Conservation (phyloP, 1,140 invertebrate species). For the Oncopodura yosiiana region DNA sequence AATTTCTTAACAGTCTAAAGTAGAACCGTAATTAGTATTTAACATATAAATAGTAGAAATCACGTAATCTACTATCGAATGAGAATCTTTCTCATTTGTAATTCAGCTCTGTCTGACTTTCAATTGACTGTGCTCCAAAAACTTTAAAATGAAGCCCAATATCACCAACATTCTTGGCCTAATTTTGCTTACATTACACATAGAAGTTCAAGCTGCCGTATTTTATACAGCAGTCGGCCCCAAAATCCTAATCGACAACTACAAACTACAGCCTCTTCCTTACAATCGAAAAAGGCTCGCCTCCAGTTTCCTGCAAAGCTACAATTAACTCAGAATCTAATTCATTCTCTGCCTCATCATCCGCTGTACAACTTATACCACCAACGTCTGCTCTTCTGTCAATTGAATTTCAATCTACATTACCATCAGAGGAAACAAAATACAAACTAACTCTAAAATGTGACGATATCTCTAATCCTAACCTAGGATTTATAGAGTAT, state of each 20-base stretch:
- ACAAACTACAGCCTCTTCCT: not conserved
- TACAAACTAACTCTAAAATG: not conserved
- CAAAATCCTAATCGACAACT: not conserved
- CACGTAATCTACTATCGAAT: no score
- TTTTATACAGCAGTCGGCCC: not conserved
- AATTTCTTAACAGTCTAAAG: no score
- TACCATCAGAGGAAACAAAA: not conserved
- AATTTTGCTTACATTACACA: no score
- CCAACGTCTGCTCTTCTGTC: not conserved
- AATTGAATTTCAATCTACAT: not conserved
- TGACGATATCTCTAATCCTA: no score
- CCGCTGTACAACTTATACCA: not conserved
- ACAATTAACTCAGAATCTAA: not conserved
- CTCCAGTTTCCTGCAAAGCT: not conserved
- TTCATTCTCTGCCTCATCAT: not conserved
- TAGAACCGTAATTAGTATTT: no score
- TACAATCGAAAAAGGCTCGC: not conserved
- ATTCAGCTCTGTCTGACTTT: no score
- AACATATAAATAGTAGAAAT: no score
- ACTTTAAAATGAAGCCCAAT: no score
- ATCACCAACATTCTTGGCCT: no score
- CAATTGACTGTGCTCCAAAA: no score
- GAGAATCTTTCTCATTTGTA: no score
- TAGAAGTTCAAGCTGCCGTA: no score
- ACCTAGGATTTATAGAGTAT: constrained; percentile 1